phyloP scores from a whole-genome alignment of 2,888 invertebrate genomes.

The Eupithecia vulgata region DNA sequence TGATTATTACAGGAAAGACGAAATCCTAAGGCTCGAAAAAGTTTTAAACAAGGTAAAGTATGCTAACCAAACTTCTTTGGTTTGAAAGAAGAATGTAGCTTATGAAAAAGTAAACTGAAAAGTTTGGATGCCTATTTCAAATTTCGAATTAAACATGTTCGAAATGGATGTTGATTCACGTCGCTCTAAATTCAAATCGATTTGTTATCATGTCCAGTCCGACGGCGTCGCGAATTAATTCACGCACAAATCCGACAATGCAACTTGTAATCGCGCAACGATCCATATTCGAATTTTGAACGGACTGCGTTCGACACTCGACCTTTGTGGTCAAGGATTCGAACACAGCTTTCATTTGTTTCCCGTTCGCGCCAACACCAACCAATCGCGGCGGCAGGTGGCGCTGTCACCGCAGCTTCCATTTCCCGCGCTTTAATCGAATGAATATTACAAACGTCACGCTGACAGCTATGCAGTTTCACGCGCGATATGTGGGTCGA shows the following conservation, averaged over 20 bases:
- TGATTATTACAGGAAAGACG: neutral
- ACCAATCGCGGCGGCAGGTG: slow-evolving; percentile 67
- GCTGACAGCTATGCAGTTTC: slow-evolving; percentile 73
- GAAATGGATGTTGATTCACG: neutral
- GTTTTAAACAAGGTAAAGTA: neutral
- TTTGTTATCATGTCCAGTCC: slow-evolving; percentile 15
- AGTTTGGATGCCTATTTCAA: slow-evolving; percentile 2
- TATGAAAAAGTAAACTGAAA: neutral
- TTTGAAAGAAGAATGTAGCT: neutral
- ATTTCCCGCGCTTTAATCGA: slow-evolving; percentile 79
- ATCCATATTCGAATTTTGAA: slow-evolving; percentile 58
- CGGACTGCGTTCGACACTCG: slow-evolving; percentile 55
- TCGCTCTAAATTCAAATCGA: slow-evolving; percentile 10
- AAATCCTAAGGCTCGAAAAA: neutral
- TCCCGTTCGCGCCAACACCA: slow-evolving; percentile 58
- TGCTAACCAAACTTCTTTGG: neutral
- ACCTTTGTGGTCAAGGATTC: slow-evolving; percentile 65
- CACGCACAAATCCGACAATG: slow-evolving; percentile 28
- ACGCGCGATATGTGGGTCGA: slow-evolving; percentile 70
- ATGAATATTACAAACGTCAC: slow-evolving; percentile 82
- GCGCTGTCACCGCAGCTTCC: slow-evolving; percentile 74
- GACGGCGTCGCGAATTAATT: slow-evolving; percentile 36
- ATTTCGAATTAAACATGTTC: slow-evolving; percentile 13
- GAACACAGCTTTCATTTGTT: slow-evolving; percentile 67
- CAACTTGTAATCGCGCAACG: slow-evolving; percentile 54